Evolutionary conservation across 2,113 vertebrate species (phyloP).

Genomic region (Jaculus jaculus): DNA sequence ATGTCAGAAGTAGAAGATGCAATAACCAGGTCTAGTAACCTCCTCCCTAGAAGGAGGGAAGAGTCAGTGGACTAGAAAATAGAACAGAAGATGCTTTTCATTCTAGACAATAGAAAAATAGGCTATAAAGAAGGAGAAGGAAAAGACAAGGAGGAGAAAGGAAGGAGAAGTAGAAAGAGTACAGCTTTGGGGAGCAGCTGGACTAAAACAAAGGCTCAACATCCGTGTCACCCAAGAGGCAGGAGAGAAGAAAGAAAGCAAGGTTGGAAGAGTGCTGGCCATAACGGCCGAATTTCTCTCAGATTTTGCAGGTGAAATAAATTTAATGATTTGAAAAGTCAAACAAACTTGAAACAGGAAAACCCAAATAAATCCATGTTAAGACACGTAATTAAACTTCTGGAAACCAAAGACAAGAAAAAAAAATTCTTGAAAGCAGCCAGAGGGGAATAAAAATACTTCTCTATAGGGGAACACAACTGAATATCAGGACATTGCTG

Average conservation of each 20-base stretch:
- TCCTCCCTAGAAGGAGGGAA: background rate
- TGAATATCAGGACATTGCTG: background rate
- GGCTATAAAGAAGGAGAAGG: too few species aligned
- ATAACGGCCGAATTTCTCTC: background rate
- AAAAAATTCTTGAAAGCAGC: background rate
- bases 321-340: background rate
- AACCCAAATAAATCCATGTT: background rate
- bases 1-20: background rate
- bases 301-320: background rate
- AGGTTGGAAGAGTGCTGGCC: background rate
- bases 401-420: background rate
- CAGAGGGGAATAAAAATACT: background rate
- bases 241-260: background rate
- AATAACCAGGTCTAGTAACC: background rate
- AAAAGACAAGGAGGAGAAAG: too few species aligned
- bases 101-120: background rate
- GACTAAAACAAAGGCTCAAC: background rate
- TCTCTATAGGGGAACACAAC: background rate
- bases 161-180: background rate
- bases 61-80: background rate
- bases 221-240: background rate
- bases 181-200: background rate
- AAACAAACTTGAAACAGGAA: background rate
- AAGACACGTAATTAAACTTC: background rate
- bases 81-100: background rate